Conservation (phyloP, 2,888 invertebrate species). For the Physocephala rufipes region DNA sequence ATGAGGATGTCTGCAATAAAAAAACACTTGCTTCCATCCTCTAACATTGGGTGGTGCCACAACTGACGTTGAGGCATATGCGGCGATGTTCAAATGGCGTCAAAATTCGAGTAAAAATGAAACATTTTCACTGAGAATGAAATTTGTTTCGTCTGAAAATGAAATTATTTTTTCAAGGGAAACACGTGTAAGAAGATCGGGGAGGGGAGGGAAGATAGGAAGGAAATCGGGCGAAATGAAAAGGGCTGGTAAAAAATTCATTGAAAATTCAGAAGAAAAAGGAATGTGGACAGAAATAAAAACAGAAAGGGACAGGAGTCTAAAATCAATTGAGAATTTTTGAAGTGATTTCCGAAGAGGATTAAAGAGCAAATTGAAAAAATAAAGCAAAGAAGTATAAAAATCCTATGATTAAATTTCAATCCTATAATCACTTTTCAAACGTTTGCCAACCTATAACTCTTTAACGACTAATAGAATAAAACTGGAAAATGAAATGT, state of each 20-base stretch:
- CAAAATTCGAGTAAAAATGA: background rate
- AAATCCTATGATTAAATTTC: slow-evolving; percentile 30
- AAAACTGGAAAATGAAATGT: no score
- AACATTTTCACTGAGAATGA: slow-evolving; percentile 1
- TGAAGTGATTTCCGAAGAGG: slow-evolving; percentile 16
- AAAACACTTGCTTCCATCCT: background rate
- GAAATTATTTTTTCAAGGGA: no score
- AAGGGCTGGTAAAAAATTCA: background rate
- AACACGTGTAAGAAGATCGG: background rate
- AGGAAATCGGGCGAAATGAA: no score
- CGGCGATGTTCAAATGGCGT: background rate
- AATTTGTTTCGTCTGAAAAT: no score
- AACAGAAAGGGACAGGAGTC: background rate
- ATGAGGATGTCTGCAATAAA: slow-evolving; percentile 19
- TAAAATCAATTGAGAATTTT: slow-evolving; percentile 32
- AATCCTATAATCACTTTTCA: slow-evolving; percentile 21
- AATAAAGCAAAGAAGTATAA: slow-evolving; percentile 23
- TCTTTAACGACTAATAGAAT: no score
- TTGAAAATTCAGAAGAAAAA: background rate
- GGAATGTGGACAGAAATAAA: background rate
- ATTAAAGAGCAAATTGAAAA: slow-evolving; percentile 24
- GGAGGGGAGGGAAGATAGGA: no score
- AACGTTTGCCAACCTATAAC: slow-evolving; percentile 15
- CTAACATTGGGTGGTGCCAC: no score
- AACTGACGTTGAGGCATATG: background rate